phyloP scores from a whole-genome alignment of 2,888 invertebrate genomes.

The Antheraea assamensis region DNA sequence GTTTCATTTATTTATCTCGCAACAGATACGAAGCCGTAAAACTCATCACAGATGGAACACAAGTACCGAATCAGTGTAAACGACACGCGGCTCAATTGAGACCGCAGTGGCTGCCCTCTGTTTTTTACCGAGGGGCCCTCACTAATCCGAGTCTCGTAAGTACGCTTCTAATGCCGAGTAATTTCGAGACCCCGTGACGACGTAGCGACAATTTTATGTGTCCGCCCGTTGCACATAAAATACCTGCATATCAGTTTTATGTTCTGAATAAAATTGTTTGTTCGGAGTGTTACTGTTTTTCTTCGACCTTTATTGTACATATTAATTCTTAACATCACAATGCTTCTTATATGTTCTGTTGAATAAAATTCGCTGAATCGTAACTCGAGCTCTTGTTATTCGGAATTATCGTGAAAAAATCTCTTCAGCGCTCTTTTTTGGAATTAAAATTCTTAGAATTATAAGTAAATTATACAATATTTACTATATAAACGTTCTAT shows the following conservation, averaged over 20 bases:
- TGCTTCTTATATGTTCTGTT: background rate
- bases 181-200: conserved; percentile 68
- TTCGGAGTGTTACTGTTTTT: background rate
- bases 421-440: background rate
- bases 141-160: conserved; percentile 64
- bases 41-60: conserved; percentile 28
- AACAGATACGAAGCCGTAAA: conserved; percentile 25
- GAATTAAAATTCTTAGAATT: too few relatives aligned
- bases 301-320: background rate
- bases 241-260: background rate
- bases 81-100: conserved; percentile 53
- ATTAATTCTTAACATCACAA: background rate
- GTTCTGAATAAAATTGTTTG: conserved; percentile 12
- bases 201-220: conserved; percentile 64
- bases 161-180: conserved; percentile 74
- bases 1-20: background rate
- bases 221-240: conserved; percentile 18
- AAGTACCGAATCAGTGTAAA: conserved; percentile 48
- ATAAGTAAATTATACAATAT: too few relatives aligned
- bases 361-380: background rate
- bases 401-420: background rate
- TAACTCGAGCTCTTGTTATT: background rate
- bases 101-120: conserved; percentile 65
- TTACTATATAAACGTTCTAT: too few relatives aligned
- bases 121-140: conserved; percentile 70